A percentile compares a stretch with the other conserved stretches of the same genome.
Conservation (phyloP, 2,797 vertebrate species). For the Peromyscus eremicus region DNA sequence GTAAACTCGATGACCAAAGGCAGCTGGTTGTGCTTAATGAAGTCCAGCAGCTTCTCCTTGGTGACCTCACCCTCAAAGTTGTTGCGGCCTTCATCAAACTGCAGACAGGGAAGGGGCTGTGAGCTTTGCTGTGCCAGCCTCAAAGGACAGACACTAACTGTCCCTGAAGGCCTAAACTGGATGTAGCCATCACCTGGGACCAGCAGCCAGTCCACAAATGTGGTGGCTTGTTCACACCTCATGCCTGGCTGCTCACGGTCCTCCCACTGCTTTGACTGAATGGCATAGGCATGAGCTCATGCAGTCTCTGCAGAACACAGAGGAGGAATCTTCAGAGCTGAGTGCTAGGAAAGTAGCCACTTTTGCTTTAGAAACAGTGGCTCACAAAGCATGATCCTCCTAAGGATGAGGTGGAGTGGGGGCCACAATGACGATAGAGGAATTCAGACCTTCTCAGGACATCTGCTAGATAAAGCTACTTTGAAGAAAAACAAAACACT, state of each 20-base stretch:
- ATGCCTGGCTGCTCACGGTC: neutral
- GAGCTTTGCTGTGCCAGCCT: neutral
- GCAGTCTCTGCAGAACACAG: neutral
- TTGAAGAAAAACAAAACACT: neutral
- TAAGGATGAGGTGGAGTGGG: neutral
- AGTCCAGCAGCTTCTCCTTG: slow-evolving; percentile 93
- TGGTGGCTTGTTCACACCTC: neutral
- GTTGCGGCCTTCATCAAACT: slow-evolving; percentile 99
- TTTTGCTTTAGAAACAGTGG: neutral
- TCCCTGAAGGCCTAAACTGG: neutral
- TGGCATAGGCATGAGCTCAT: too few relatives aligned
- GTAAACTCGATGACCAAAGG: slow-evolving; percentile 99
- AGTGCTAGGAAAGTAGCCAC: neutral
- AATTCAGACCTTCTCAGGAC: neutral
- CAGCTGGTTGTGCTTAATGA: slow-evolving; percentile 97
- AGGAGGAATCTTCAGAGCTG: slow-evolving; percentile 35
- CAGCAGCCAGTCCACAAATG: neutral
- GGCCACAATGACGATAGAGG: neutral
- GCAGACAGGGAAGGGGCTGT: slow-evolving; percentile 12
- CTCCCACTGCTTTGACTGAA: too few relatives aligned
- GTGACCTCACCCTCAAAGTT: slow-evolving; percentile 95
- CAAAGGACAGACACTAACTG: too few relatives aligned
- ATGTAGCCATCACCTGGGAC: neutral
- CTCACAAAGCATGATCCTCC: neutral
- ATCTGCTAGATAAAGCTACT: neutral